A percentile compares a stretch with the other conserved stretches of the same genome.
Conservation (phyloP, 2,888 invertebrate genomes). For the Thereva nobilitata region DNA sequence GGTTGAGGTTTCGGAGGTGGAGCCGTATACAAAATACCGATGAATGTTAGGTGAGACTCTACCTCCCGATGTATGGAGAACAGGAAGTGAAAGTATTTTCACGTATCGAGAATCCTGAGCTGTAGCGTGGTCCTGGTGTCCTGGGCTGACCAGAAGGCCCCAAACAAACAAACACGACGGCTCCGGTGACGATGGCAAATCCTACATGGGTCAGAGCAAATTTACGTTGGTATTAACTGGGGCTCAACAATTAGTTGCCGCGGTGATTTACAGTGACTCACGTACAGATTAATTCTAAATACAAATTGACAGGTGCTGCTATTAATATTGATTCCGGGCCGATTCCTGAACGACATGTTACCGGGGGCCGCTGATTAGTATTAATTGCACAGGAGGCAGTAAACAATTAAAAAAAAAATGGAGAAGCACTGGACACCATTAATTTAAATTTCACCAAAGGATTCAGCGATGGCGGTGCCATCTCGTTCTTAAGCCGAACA, state of each 20-base stretch:
- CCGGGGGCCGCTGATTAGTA: neutral
- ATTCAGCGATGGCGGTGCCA: too few species aligned
- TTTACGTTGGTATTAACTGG: slow-evolving; percentile 40
- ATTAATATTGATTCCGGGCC: slow-evolving; percentile 37
- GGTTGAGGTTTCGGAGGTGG: neutral
- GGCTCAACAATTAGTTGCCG: slow-evolving; percentile 41
- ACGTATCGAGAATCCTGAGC: neutral
- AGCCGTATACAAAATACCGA: neutral
- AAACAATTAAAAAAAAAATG: too few species aligned
- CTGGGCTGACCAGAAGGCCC: slow-evolving; percentile 4
- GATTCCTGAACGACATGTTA: neutral
- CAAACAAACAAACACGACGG: slow-evolving; percentile 21
- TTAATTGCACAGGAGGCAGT: neutral
- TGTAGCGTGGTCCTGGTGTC: neutral
- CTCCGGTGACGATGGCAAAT: neutral
- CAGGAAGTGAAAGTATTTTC: slow-evolving; percentile 11
- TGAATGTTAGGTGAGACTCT: neutral
- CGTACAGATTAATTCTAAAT: slow-evolving; percentile 39
- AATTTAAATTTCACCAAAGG: too few species aligned
- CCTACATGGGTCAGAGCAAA: slow-evolving; percentile 17
- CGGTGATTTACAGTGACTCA: slow-evolving; percentile 35
- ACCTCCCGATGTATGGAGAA: neutral
- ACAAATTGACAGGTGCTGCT: slow-evolving; percentile 41
- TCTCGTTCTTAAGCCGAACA: too few species aligned
- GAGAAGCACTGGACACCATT: too few species aligned